Evolutionary conservation across 2,113 vertebrate genomes (phyloP).

Genomic region (Peromyscus californicus): DNA sequence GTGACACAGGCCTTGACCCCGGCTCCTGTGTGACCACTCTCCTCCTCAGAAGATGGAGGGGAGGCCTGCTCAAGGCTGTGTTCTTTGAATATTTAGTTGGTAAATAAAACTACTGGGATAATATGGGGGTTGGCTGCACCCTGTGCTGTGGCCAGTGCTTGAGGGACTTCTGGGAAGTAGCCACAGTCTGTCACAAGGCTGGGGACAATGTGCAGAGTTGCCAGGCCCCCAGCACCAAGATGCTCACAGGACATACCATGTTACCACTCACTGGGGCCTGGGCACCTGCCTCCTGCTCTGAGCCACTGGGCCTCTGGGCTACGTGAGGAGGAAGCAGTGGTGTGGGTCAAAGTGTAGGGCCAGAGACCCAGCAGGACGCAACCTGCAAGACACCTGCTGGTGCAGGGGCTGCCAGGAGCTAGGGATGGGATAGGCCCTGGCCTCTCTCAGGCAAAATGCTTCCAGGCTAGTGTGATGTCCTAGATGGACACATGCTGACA

Average conservation of each 20-base stretch:
- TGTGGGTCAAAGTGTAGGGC: neutral
- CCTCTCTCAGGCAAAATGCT: rapidly evolving
- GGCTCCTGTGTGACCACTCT: neutral
- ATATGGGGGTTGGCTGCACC: too few relatives aligned
- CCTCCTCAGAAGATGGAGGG: neutral
- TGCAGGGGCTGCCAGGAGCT: neutral
- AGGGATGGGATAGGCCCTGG: rapidly evolving
- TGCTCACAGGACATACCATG: too few relatives aligned
- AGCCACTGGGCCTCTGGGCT: too few relatives aligned
- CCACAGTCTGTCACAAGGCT: neutral
- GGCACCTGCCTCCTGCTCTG: neutral
- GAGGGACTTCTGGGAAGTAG: neutral
- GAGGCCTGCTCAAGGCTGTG: neutral
- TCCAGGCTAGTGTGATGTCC: too few relatives aligned
- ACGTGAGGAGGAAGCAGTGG: neutral
- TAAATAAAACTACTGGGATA: too few relatives aligned
- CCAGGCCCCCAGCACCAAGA: neutral
- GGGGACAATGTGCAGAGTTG: neutral
- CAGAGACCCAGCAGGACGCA: too few relatives aligned
- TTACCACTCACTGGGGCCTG: neutral
- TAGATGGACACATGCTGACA: neutral
- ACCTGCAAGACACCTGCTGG: too few relatives aligned
- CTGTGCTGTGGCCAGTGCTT: neutral
- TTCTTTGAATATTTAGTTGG: neutral
- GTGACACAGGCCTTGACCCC: neutral